Conservation (phyloP, 2,888 invertebrate species). For the Drosophila formosana region DNA sequence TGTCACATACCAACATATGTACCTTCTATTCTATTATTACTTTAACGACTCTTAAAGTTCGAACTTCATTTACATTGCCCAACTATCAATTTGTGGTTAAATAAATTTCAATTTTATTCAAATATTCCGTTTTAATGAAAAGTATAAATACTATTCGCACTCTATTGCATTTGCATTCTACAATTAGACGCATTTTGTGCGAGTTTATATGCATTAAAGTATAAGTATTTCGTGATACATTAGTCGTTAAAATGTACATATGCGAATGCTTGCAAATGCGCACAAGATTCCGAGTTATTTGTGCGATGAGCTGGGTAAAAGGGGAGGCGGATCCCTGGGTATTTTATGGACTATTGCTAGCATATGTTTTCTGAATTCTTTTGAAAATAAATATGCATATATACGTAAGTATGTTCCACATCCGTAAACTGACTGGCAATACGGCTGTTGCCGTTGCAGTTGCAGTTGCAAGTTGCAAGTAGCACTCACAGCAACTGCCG, state of each 20-base stretch:
- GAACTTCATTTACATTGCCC: too few relatives aligned
- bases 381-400: constrained; percentile 8
- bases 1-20: too few relatives aligned
- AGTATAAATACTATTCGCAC: constrained; percentile 4
- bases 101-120: background rate
- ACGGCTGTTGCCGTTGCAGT: background rate
- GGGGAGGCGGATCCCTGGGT: background rate
- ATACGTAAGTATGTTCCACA: background rate
- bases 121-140: background rate
- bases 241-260: constrained; percentile 8
- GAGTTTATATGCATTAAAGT: constrained; percentile 21
- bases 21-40: too few relatives aligned
- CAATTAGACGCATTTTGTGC: constrained; percentile 12
- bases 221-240: constrained; percentile 12
- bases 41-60: too few relatives aligned
- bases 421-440: background rate
- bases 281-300: constrained; percentile 24
- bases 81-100: too few relatives aligned
- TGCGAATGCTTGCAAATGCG: constrained; percentile 27
- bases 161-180: constrained; percentile 10
- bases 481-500: constrained; percentile 16
- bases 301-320: background rate
- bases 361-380: constrained; percentile 35
- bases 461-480: constrained; percentile 25
- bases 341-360: constrained; percentile 29